Base-by-base conservation (phyloP, 1,140 invertebrate species). In the Helicoverpa zea region DNA sequence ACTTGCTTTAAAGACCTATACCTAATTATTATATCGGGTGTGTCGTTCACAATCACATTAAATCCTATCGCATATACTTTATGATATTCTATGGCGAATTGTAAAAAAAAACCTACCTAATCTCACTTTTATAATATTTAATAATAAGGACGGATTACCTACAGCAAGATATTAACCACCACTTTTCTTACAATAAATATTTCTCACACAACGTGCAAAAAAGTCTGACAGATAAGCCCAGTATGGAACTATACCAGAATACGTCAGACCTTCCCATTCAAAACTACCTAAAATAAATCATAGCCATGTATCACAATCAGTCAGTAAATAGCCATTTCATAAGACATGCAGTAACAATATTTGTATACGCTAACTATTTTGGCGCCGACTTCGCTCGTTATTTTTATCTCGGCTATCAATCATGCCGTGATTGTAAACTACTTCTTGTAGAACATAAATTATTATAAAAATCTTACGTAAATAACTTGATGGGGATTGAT, bases 281-380 rank as follows among this genome's bases (percentile, higher is more conserved):
- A 54, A 14, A 54, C 23, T 29, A 61, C 2, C 12, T 63, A 12
- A 35, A 18, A 47, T 47, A 43, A n/a, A 47, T 66, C 18, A 12
- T 9, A 35, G 35, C n/a, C 35, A 12, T 66, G n/a, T 16, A 43
- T 66, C 63, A 47, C 63, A 66, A 66, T 64, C 61, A 64, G 35
- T 66, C 63, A 66, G 63, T 49, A 66, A 16, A 66, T 49, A 66
- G 63, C 29, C 12, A 18, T 66, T 66, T 18, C n/a, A 16, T 66
- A 18, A 49, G 16, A 16, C 63, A 16, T 16, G 16, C 3, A 18
- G 16, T 66, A 66, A 66, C 63, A 66, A 66, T 66, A 49, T 66
- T 66, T 66, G 18, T 10, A 66, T 47, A 49, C 13, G 16, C n/a
- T 2, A 13, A 47, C n/a, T 66, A 66, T 66, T 66, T 49, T 49